Base-by-base conservation (phyloP, 2,888 invertebrate species). In the Pelosia muscerda region DNA sequence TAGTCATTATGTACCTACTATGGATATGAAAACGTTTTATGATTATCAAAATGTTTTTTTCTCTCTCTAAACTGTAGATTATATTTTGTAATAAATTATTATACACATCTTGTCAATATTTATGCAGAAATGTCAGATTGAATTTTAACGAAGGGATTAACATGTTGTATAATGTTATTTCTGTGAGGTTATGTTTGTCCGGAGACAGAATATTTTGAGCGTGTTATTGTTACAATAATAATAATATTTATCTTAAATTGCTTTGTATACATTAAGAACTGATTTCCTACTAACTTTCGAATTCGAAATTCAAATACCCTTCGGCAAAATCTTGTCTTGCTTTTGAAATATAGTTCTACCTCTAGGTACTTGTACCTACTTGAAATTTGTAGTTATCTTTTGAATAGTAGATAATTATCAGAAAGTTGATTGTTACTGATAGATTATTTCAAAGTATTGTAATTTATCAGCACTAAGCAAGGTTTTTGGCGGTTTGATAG, bases 91-190 rank as follows among this genome's bases (percentile, higher is more conserved):
- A 13, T 49, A 49, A 2, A 59, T 54, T 53, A 34, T 65, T 34
- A 23, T 65, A 65, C 58, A 65, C 53, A 65, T 53, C 34, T 65
- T 57, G 8, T 49, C 19, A n/a, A 65, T 59, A 54, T 49, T 49
- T n/a, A n/a, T n/a, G n/a, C n/a, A n/a, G n/a, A n/a, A 53, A 53
- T 53, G 11, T n/a, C 4, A 6, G 6, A 42, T 61, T 56, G 61
- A 61, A 66, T 56, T 66, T 66, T 66, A 66, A 66, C 42, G 60
- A 66, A 66, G 60, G 55, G 55, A 66, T 66, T 66, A 66, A 55
- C 55, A 55, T 66, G 55, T 66, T 61, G 61, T 55, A 28, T 66
- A 11, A 38, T 31, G 38, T 28, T 61, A 42, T 66, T 55, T 56
- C 38, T 34, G 34, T 58, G 42, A 42, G 42, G 22, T 57, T 23